phyloP scores from a whole-genome alignment of 2,113 vertebrate species.

The Pithys albifrons region DNA sequence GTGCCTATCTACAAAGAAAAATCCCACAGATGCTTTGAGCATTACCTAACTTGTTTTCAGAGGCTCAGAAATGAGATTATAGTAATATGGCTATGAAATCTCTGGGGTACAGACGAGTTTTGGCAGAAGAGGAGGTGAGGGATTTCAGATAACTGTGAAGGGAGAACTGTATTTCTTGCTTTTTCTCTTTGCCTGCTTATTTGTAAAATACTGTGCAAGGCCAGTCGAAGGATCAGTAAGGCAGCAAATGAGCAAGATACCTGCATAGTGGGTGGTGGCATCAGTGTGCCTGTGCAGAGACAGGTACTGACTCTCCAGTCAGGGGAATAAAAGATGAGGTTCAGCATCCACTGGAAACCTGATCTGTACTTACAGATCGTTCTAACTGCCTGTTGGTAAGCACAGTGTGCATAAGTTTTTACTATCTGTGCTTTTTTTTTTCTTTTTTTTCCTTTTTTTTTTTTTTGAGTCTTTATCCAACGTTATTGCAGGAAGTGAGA shows the following conservation, averaged over 20 bases:
- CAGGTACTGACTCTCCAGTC: neutral
- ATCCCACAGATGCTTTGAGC: neutral
- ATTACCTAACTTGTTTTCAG: slow-evolving; percentile 55
- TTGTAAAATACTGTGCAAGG: neutral
- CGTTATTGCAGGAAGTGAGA: neutral
- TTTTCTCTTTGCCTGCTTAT: neutral
- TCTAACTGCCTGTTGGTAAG: slow-evolving; percentile 9
- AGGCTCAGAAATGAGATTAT: slow-evolving; percentile 24
- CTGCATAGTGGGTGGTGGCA: neutral
- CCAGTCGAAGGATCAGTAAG: neutral
- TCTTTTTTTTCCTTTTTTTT: neutral
- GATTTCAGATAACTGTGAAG: neutral
- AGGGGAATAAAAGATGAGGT: slow-evolving; percentile 33
- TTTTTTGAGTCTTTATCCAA: neutral
- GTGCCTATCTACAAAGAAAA: neutral
- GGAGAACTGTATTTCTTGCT: neutral
- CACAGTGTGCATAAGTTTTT: neutral
- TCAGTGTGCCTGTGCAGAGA: neutral
- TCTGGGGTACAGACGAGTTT: neutral
- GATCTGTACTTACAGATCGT: slow-evolving; percentile 27
- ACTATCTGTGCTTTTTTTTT: neutral
- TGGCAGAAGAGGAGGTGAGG: neutral
- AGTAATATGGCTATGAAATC: neutral
- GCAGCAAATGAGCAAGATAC: neutral
- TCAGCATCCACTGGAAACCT: slow-evolving; percentile 27